These are phyloP conservation scores for Sebastes matsubarae DNA, from an alignment of 2,797 vertebrate species.

Conservation along the genomic window DNA sequence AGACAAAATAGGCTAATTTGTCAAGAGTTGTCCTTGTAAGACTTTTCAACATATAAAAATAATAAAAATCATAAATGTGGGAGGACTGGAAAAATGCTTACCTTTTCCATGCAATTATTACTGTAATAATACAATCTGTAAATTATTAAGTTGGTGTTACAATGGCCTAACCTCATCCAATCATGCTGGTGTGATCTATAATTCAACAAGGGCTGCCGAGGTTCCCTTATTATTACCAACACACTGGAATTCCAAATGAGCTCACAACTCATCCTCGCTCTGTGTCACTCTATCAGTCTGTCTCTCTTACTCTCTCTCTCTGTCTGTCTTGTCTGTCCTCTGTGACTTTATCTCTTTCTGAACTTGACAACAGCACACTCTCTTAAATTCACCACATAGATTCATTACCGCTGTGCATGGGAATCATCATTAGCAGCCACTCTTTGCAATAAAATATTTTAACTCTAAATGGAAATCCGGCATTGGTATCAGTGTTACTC, in stretches of 20 bases:
- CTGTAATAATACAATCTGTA: constrained; percentile 79
- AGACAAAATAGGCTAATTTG: not conserved
- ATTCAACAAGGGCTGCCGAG: constrained; percentile 79
- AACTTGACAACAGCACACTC: constrained; percentile 46
- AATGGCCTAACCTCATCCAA: constrained; percentile 83
- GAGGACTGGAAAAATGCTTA: constrained; percentile 37
- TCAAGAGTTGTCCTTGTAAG: not conserved
- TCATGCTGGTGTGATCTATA: constrained; percentile 80
- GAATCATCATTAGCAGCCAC: constrained; percentile 62
- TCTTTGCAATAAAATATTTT: constrained; percentile 25
- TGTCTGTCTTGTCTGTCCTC: constrained; percentile 51
- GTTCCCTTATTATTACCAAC: constrained; percentile 80
- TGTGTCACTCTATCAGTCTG: constrained; percentile 60
- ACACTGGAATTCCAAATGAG: constrained; percentile 74
- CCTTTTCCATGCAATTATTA: constrained; percentile 73
- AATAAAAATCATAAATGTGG: constrained; percentile 23
- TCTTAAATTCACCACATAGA: constrained; percentile 44
- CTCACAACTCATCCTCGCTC: constrained; percentile 52
- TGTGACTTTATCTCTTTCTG: constrained; percentile 39
- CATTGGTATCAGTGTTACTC: constrained; percentile 45
- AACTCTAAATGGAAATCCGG: constrained; percentile 60
- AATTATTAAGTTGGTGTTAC: constrained; percentile 82
- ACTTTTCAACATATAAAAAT: constrained; percentile 5
- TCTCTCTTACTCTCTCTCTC: constrained; percentile 38
- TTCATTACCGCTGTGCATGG: constrained; percentile 33